These are phyloP conservation scores for Scolopax mira DNA, from an alignment of 2,113 vertebrate species.

Conservation along the genomic window DNA sequence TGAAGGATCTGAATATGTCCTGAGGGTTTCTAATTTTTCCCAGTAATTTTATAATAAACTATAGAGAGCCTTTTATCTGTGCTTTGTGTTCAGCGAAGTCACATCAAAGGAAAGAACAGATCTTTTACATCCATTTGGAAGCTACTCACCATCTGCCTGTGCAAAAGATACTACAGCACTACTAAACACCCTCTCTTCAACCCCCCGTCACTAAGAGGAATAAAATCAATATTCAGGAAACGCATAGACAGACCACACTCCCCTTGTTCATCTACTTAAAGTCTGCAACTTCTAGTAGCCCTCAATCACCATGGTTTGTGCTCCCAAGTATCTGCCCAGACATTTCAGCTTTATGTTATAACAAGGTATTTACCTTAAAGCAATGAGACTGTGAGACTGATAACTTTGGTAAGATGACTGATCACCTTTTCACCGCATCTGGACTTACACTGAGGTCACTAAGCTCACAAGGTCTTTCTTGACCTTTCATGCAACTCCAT, in stretches of 20 bases:
- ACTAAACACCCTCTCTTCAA: not conserved
- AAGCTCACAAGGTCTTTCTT: not conserved
- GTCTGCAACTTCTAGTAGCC: not conserved
- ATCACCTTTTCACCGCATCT: not conserved
- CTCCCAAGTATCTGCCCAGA: not conserved
- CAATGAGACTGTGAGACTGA: not conserved
- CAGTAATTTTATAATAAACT: slow-evolving; percentile 11
- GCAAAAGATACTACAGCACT: not conserved
- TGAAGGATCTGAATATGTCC: not conserved
- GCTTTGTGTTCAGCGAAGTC: not conserved
- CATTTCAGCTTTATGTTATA: not conserved
- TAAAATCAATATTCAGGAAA: not conserved
- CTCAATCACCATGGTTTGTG: not conserved
- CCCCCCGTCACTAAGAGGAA: not conserved
- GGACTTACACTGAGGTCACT: not conserved
- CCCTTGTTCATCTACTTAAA: not conserved
- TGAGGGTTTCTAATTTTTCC: not conserved
- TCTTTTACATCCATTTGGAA: not conserved
- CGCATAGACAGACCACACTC: not conserved
- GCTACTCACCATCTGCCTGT: not conserved
- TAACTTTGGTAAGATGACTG: not conserved
- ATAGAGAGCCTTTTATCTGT: slow-evolving; percentile 21
- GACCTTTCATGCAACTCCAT: fast-evolving
- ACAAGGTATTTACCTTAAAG: not conserved
- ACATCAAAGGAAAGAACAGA: slow-evolving; percentile 3